A percentile compares a stretch with the other conserved stretches of the same genome.
Conservation (phyloP, 2,113 vertebrate species). For the Pygoscelis adeliae region DNA sequence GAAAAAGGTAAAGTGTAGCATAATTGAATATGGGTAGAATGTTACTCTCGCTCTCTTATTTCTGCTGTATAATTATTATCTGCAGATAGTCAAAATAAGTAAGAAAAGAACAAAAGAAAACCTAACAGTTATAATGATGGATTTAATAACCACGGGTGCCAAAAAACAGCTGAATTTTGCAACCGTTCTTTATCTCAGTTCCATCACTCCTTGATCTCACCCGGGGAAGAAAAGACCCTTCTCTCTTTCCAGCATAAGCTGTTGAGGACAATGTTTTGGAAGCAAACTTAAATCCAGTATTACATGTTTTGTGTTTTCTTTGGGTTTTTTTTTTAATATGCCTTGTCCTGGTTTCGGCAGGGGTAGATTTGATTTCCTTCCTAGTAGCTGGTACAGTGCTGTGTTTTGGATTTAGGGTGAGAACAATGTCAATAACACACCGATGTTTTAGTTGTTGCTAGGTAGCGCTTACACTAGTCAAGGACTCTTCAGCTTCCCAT, state of each 20-base stretch:
- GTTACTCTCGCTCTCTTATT: neutral
- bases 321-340: neutral
- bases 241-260: neutral
- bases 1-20: neutral
- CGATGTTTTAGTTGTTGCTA: too few species aligned
- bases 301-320: neutral
- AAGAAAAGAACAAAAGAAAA: neutral
- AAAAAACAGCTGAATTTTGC: neutral
- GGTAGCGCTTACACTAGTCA: too few species aligned
- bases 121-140: neutral
- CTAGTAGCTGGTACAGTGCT: too few species aligned
- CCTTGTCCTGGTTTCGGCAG: too few species aligned
- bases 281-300: neutral
- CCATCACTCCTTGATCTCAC: neutral
- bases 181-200: neutral
- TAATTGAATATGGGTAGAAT: neutral
- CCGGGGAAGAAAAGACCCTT: neutral
- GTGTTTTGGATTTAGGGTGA: too few species aligned
- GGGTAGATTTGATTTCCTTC: too few species aligned
- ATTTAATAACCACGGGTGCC: neutral
- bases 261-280: neutral
- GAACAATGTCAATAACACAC: too few species aligned
- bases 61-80: neutral
- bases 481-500: too few species aligned
- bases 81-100: neutral